Percentiles rank a stretch among this genome's conserved stretches.
These are phyloP conservation scores for Eulemur coronatus DNA, from an alignment of 2,797 vertebrate species.

Conservation along the genomic window DNA sequence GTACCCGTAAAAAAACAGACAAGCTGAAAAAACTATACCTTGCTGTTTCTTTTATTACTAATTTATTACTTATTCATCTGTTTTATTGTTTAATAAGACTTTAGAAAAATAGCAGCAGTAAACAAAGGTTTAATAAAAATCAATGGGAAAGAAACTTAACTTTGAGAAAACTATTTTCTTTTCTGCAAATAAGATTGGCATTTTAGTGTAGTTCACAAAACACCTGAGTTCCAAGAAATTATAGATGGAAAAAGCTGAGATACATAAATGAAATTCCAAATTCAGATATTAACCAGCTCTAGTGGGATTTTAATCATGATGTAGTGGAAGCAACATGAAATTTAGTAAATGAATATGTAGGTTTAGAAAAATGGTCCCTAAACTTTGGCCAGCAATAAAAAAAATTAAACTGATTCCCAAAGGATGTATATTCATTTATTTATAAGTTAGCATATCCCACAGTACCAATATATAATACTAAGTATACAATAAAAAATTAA, in stretches of 20 bases:
- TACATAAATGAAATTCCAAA: conserved; percentile 20
- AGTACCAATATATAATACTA: background rate
- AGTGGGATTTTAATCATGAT: background rate
- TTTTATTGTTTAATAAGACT: background rate
- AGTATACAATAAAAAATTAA: background rate
- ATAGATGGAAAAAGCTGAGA: background rate
- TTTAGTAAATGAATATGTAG: background rate
- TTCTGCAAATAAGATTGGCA: background rate
- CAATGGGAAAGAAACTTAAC: background rate
- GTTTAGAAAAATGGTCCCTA: background rate
- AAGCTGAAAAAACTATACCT: background rate
- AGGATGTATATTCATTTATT: background rate
- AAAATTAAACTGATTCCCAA: background rate
- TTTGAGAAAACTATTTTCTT: conserved; percentile 13
- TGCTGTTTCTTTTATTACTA: background rate
- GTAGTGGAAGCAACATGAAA: background rate
- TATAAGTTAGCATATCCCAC: background rate
- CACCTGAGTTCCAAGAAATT: background rate
- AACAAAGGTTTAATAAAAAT: background rate
- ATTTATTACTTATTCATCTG: background rate
- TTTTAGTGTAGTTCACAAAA: conserved; percentile 1
- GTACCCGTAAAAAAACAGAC: background rate
- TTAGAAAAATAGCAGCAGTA: background rate
- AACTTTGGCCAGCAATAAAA: background rate
- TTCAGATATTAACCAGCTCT: background rate